Evolutionary conservation across 2,888 invertebrate genomes (phyloP).

Genomic region (Chrysopilus asiliformis): DNA sequence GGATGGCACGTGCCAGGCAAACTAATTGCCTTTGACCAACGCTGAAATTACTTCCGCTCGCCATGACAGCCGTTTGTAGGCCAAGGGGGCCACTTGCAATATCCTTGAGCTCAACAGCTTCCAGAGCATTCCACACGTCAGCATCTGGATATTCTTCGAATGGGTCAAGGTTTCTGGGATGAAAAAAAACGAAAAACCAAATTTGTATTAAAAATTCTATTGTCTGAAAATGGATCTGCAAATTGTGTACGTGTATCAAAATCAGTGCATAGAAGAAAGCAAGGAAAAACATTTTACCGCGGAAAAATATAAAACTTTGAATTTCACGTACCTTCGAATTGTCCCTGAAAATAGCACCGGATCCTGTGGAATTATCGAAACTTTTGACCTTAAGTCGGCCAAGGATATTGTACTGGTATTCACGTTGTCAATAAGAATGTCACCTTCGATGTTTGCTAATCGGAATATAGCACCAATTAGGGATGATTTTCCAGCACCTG

Average conservation of each 20-base stretch:
- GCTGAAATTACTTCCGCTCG: constrained; percentile 46
- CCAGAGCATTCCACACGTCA: constrained; percentile 54
- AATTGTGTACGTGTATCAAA: too few species aligned
- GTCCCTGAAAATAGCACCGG: constrained; percentile 40
- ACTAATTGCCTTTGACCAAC: constrained; percentile 56
- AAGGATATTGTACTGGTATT: constrained; percentile 45
- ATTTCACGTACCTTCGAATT: constrained; percentile 28
- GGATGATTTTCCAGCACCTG: constrained; percentile 62
- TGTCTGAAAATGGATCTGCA: too few species aligned
- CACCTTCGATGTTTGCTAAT: constrained; percentile 50
- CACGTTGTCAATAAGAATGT: constrained; percentile 54
- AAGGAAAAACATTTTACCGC: too few species aligned
- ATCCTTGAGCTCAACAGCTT: constrained; percentile 53
- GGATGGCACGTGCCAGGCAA: constrained; percentile 69
- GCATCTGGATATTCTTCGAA: constrained; percentile 57
- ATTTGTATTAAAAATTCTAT: too few species aligned
- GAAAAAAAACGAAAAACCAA: too few species aligned
- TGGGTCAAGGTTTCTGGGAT: constrained; percentile 61
- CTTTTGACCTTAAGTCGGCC: constrained; percentile 44
- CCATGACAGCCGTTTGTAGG: constrained; percentile 40
- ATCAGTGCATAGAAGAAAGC: too few species aligned
- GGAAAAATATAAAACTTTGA: too few species aligned
- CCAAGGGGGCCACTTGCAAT: constrained; percentile 37
- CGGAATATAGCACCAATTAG: constrained; percentile 45
- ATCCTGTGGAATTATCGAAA: constrained; percentile 49